Percentiles rank a stretch among this genome's conserved stretches.
These are phyloP conservation scores for Orthosia gracilis DNA, from an alignment of 2,888 invertebrate species.

Conservation along the genomic window DNA sequence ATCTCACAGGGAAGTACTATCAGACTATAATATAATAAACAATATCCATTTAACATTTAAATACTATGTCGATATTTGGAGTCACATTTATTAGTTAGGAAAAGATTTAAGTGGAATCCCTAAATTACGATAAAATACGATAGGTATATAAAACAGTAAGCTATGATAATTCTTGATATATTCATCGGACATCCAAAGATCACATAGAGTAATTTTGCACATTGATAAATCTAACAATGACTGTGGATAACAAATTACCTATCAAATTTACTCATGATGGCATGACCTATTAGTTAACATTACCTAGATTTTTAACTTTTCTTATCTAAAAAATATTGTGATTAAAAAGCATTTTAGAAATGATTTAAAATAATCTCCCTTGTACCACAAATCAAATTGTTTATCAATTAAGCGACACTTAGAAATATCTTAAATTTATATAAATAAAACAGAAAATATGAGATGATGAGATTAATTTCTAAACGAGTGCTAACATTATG, in stretches of 20 bases:
- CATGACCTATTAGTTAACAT: slow-evolving; percentile 81
- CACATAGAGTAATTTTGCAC: slow-evolving; percentile 84
- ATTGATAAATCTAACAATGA: slow-evolving; percentile 87
- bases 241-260: slow-evolving; percentile 86
- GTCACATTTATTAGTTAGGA: slow-evolving; percentile 85
- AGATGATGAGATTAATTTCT: slow-evolving; percentile 72
- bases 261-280: slow-evolving; percentile 80
- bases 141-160: slow-evolving; percentile 86
- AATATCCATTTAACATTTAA: slow-evolving; percentile 88
- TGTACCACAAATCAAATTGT: slow-evolving; percentile 84
- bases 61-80: slow-evolving; percentile 87
- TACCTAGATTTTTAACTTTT: slow-evolving; percentile 83
- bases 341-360: slow-evolving; percentile 87
- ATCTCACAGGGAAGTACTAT: slow-evolving; percentile 85
- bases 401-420: slow-evolving; percentile 83
- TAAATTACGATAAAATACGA: slow-evolving; percentile 84
- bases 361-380: slow-evolving; percentile 87
- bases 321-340: slow-evolving; percentile 81
- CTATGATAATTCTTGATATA: slow-evolving; percentile 85
- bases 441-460: slow-evolving; percentile 66
- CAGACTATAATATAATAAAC: slow-evolving; percentile 87
- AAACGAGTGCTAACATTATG: slow-evolving; percentile 72
- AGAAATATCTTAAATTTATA: slow-evolving; percentile 74
- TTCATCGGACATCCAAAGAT: slow-evolving; percentile 84
- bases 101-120: slow-evolving; percentile 83